Evolutionary conservation across 2,888 invertebrate genomes (phyloP), one percentile per base, ranked within the genome.

Genomic region (Phasia obesa): DNA sequence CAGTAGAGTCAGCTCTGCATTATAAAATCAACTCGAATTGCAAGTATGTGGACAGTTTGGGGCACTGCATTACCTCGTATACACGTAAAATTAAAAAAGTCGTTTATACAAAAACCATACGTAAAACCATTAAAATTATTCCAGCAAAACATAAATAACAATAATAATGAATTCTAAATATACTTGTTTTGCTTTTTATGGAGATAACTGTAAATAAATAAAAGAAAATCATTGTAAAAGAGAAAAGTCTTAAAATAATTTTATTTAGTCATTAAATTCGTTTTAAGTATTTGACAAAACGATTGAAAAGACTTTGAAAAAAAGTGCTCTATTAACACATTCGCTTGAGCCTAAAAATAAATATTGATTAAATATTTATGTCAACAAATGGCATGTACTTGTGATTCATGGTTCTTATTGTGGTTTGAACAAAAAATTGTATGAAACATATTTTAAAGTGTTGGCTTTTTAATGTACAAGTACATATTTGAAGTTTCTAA

Each of bases 321-420:
- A 81, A 73, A 55, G 11, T 78, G 82, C 69, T 74, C 64, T 69
- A 57, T 64, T 78, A 60, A 65, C 74, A 75, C 53, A 60, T 55
- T 71, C 65, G 49, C n/a, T 64, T 57, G 11, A 83, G 47, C 75
- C 57, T 27, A 71, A 71, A 76, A 71, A 76, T 79, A 83, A 71
- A 83, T 67, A 64, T 15, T 71, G 59, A 70, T 64, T 69, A 57
- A 47, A 27, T 55, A 53, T 21, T 35, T 38, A 15, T 38, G 19
- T 6, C 31, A 27, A 42, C 27, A 51, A 23, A 11, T n/a, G 11
- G 5, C 23, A 35, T 23, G 13, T 15, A 9, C 19, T 27, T 11
- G 11, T 1, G 35, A 19, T 13, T 47, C 13, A 17, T 25, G 31
- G 7, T 4, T 62, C 7, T 57, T n/a, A 4, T 35, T 59, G 55